Base-by-base conservation (phyloP, 2,113 vertebrate species). In the Myotis davidii region DNA sequence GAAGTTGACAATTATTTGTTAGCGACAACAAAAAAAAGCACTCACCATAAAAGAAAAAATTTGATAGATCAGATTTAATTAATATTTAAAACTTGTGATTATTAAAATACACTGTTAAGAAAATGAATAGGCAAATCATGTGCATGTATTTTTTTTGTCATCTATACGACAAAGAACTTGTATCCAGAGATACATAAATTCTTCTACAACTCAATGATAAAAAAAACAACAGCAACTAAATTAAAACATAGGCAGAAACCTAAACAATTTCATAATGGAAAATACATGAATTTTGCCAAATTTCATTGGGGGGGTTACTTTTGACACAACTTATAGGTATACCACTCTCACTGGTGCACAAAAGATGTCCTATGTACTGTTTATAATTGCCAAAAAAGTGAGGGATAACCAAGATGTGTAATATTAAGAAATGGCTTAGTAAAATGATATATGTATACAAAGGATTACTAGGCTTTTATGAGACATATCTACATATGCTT, bases 81-180 rank as follows among this genome's bases (percentile, higher is more conserved):
- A 90, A 90, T 72, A 90, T 72, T 74, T 86, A 86, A 85, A 78
- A 78, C 21, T 67, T 94, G 29, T 79, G 52, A 90, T 73, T 64
- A 94, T 79, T 45, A 29, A 90, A 73, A 72, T 42, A 91, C 16
- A 91, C 9, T 61, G 3, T 85, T 64, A 84, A 76, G 45, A 82
- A 94, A 82, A 84, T 69, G 48, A 76, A 69, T 34, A 76, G 61
- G 70, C 23, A 77, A 74, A 39, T 5, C 11, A 14, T 39, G 23
- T 42, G 23, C 2, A 6, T 42, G 2, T 42, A 12, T 39, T 16
- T 34, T 67, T 18, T 69, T 34, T 69, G 70, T 27, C 16, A 76
- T 50, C 29, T 21, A 48, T 17, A 67, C 13, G 52, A 50, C 27
- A 82, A 52, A 81, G 45, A 88, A 73, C n/a, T 64, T 64, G 6